Conservation (phyloP, 1,140 invertebrate genomes). For the Aphelenchoides besseyi region DNA sequence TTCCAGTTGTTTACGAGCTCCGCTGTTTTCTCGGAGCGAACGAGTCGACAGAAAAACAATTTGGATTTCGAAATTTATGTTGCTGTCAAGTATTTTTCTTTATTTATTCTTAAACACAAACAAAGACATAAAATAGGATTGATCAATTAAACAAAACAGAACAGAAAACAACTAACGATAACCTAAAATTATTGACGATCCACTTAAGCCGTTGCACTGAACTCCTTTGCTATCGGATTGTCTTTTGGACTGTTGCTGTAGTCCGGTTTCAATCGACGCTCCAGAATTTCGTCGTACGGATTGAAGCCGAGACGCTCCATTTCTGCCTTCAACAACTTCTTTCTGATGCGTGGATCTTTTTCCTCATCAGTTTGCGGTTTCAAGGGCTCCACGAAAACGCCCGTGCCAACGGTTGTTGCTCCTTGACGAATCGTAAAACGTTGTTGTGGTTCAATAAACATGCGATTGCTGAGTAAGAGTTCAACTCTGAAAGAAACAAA, state of each 20-base stretch:
- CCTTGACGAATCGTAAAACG: constrained; percentile 59
- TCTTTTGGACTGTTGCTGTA: constrained; percentile 55
- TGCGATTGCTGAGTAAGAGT: constrained; percentile 36
- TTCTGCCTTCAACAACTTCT: constrained; percentile 57
- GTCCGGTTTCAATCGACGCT: constrained; percentile 56
- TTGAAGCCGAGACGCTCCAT: constrained; percentile 58
- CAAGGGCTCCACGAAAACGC: constrained; percentile 45
- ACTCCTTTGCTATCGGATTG: constrained; percentile 53
- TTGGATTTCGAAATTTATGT: too few relatives aligned
- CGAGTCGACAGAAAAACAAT: too few relatives aligned
- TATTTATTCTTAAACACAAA: too few relatives aligned
- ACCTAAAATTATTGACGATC: not conserved
- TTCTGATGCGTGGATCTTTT: constrained; percentile 54
- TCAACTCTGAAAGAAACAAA: constrained; percentile 46
- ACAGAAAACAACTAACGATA: constrained; percentile 4
- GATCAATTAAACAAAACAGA: not conserved
- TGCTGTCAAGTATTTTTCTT: too few relatives aligned
- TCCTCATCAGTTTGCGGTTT: constrained; percentile 42
- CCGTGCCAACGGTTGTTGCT: constrained; percentile 54
- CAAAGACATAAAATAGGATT: constrained; percentile 62
- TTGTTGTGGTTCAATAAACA: constrained; percentile 62
- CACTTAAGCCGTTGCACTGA: constrained; percentile 35
- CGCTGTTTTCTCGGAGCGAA: too few relatives aligned
- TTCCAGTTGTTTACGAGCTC: too few relatives aligned
- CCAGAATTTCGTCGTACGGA: constrained; percentile 54